Evolutionary conservation across 2,113 vertebrate species (phyloP), one percentile per base, ranked within the genome.

Genomic region (Tragelaphus buxtoni): DNA sequence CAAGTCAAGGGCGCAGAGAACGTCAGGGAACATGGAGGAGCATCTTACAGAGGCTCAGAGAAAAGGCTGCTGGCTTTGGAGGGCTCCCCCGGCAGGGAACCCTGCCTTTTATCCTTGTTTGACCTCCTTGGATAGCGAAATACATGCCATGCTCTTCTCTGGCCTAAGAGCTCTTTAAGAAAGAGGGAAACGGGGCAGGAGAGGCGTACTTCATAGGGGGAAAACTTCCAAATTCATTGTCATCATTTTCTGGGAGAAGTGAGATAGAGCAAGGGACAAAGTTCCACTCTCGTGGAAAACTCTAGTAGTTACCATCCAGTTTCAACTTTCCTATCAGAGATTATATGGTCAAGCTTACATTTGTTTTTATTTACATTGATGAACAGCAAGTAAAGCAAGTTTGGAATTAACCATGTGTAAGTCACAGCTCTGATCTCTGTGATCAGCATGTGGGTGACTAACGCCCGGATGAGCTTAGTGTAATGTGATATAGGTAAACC

Each of bases 31-130:
- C 88, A 85, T 74, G 93, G 94, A 1, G 60, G 77, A 92, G 97
- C 30, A 0, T 69, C 95, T 84, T 28, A 49, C 93, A 0, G 79
- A 84, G 65, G 35, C 79, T 95, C 91, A 88, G 86, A 96, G 91
- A 55, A 92, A 96, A 96, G 91, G 87, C 82, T 60, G 82, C 86
- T 94, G 97, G 96, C 94, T 92, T 5, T 1, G 76, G 42, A 49
- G 69, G 91, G 94, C 94, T 96, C 56, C 14, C 1, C 55, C 86
- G 96, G 95, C 97, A 98, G 98, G 96, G 98, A 98, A 85, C 97
- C 47, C 9, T 85, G 72, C 98, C 98, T 97, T 97, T 95, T 96
- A 94, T 98, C 97, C 98, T 98, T 53, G 24, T 96, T 97, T 97
- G 97, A 96, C 97, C 97, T 98, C 97, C 95, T 95, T 0, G 0